Evolutionary conservation across 2,797 vertebrate genomes (phyloP), one percentile per base, ranked within the genome.

Genomic region (Micrastur ruficollis): DNA sequence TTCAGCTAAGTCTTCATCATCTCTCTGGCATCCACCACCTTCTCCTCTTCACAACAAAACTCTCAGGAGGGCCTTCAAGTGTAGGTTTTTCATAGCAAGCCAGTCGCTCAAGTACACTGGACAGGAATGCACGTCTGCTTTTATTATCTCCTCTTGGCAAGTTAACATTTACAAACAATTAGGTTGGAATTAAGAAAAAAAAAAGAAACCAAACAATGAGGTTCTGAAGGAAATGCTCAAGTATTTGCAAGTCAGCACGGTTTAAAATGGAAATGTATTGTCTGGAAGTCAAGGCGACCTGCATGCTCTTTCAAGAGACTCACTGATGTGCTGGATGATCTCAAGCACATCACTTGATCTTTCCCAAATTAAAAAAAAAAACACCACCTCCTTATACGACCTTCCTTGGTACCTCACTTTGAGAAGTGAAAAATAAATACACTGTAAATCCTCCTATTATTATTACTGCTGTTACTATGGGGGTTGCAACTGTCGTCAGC

Each of bases 381-480:
- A 14, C 36, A 46, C 25, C 25, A 67, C 15, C 56, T 85, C 86
- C 74, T 74, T 53, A 74, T 20, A 73, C 0, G 11, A 78, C 61
- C 75, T 81, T 81, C 27, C 58, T 66, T 87, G 50, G 92, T 86
- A 86, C 40, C 61, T 85, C 71, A 81, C 42, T 94, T 79, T 32
- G 65, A 94, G 53, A 91, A 91, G 61, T 65, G 81, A 82, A 86
- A 90, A 89, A 67, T 52, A 95, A 92, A 76, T 61, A 67, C 44
- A 68, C 59, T 63, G 74, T 84, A 92, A 94, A 87, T 90, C 84
- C 53, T 89, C 53, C 84, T 83, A 55, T 91, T 96, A 91, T 89
- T 95, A 93, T 65, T 94, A 85, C 29, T 91, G 46, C 47, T 92
- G 94, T 97, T 94, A 95, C 84, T 97, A 83, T 31, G 81, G 75